These are phyloP conservation scores for Clanis bilineata DNA, from an alignment of 2,888 invertebrate genomes.

Conservation along the genomic window DNA sequence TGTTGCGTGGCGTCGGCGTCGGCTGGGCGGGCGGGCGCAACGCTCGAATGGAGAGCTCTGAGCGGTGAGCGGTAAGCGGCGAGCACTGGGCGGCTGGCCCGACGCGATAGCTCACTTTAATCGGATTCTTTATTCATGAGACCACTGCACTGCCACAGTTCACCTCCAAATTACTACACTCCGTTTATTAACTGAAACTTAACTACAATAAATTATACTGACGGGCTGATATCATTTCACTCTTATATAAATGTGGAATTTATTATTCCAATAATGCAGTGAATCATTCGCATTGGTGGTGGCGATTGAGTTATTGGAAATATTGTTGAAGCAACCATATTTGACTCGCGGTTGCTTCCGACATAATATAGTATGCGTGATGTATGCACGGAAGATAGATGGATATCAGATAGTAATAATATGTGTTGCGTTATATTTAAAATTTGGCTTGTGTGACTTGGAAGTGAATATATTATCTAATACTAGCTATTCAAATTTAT, in stretches of 20 bases:
- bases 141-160: constrained; percentile 39
- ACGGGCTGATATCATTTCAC: constrained; percentile 22
- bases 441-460: too few relatives aligned
- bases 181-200: constrained; percentile 42
- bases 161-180: constrained; percentile 39
- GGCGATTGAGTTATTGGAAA: not conserved
- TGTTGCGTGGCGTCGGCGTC: not conserved
- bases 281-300: not conserved
- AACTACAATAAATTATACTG: constrained; percentile 33
- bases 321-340: not conserved
- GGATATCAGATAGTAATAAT: too few relatives aligned
- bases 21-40: not conserved
- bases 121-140: constrained; percentile 56
- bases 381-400: too few relatives aligned
- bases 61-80: constrained; percentile 23
- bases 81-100: constrained; percentile 24
- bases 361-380: not conserved
- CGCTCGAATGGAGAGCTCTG: not conserved
- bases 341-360: not conserved
- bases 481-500: too few relatives aligned
- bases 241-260: not conserved
- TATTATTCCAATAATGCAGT: not conserved
- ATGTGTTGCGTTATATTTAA: too few relatives aligned
- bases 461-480: too few relatives aligned
- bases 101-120: constrained; percentile 47